phyloP scores from a whole-genome alignment of 2,888 invertebrate genomes.

The Calameuta idolon region DNA sequence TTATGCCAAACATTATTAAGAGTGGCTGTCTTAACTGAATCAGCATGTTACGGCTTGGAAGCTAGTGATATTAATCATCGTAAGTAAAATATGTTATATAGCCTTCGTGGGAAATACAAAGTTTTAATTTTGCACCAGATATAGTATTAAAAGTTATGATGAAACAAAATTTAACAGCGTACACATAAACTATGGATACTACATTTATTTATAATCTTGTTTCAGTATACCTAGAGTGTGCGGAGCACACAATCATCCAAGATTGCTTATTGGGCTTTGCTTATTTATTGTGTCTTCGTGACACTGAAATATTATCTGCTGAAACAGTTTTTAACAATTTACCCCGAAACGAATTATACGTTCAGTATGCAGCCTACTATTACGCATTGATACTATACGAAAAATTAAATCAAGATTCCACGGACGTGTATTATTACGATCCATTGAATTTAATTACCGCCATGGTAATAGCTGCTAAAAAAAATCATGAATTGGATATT shows the following conservation, averaged over 20 bases:
- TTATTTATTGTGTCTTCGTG: slow-evolving; percentile 68
- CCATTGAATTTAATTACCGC: slow-evolving; percentile 50
- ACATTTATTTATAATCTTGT: slow-evolving; percentile 27
- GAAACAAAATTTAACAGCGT: neutral
- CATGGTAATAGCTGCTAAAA: slow-evolving; percentile 29
- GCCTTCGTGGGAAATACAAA: slow-evolving; percentile 1
- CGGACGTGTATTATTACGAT: slow-evolving; percentile 45
- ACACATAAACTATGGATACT: neutral
- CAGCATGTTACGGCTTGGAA: slow-evolving; percentile 57
- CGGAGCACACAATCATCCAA: slow-evolving; percentile 66
- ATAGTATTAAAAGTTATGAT: neutral
- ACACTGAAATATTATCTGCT: slow-evolving; percentile 42
- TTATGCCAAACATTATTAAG: slow-evolving; percentile 62
- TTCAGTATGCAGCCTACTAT: slow-evolving; percentile 55
- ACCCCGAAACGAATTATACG: slow-evolving; percentile 46
- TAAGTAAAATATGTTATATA: slow-evolving; percentile 38
- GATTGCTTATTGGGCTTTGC: slow-evolving; percentile 70
- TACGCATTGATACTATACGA: slow-evolving; percentile 52
- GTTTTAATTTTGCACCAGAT: neutral
- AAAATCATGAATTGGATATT: slow-evolving; percentile 30
- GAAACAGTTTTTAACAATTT: slow-evolving; percentile 50
- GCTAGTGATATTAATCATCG: slow-evolving; percentile 59
- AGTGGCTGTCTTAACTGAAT: slow-evolving; percentile 62
- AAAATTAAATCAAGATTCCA: slow-evolving; percentile 35
- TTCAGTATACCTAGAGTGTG: slow-evolving; percentile 68